phyloP scores from a whole-genome alignment of 2,113 vertebrate genomes.

The Elephantulus edwardii region DNA sequence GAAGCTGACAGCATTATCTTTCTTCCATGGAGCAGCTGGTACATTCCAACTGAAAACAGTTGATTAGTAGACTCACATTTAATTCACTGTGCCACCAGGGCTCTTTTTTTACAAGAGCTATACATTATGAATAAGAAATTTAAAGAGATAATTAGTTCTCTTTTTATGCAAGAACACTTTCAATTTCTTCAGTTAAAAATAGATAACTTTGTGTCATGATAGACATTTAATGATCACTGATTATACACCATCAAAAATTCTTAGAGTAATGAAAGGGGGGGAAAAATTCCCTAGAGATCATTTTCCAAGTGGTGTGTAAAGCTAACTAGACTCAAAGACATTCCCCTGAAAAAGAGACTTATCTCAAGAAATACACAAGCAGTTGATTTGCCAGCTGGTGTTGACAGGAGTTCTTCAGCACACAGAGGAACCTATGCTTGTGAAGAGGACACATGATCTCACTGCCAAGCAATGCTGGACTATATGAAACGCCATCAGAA shows the following conservation, averaged over 20 bases:
- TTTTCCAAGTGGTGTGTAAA: neutral
- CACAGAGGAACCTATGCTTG: neutral
- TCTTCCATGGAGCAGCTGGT: too few relatives aligned
- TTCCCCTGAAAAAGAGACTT: neutral
- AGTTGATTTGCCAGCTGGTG: neutral
- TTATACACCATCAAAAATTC: conserved; percentile 32
- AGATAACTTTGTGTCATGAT: conserved; percentile 28
- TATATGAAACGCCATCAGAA: neutral
- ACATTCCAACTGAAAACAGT: too few relatives aligned
- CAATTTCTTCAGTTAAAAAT: conserved; percentile 58
- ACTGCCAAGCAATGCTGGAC: neutral
- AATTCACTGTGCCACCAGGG: too few relatives aligned
- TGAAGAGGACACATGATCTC: neutral
- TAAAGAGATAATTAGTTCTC: conserved; percentile 61
- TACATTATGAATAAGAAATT: conserved; percentile 41
- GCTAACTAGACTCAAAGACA: neutral
- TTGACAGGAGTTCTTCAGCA: neutral
- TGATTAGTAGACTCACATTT: too few relatives aligned
- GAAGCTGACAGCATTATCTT: too few relatives aligned
- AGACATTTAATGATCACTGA: neutral
- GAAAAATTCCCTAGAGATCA: neutral
- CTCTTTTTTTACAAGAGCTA: too few relatives aligned
- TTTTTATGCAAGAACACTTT: conserved; percentile 45
- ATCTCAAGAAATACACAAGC: neutral
- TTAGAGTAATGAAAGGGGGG: conserved; percentile 36